Evolutionary conservation across 35 echinoderm and acorn worm species (phyloP).

Genomic region (Stichopus chloronotus): DNA sequence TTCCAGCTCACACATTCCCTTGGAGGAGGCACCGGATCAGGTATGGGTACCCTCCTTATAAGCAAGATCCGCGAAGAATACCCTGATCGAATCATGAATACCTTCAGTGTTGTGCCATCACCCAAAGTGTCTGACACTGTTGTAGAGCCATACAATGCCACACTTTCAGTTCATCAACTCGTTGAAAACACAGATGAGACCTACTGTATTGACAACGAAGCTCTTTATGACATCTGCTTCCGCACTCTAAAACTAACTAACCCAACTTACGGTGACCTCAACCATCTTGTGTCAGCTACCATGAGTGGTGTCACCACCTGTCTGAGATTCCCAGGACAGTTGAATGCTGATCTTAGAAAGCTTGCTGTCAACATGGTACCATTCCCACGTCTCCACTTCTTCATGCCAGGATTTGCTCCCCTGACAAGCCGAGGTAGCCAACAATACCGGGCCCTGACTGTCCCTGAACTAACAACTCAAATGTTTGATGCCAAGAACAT

Average conservation of each 20-base stretch:
- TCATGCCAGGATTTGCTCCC: slow-evolving; percentile 92
- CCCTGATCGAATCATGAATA: slow-evolving; percentile 52
- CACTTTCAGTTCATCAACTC: slow-evolving; percentile 92
- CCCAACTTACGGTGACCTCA: slow-evolving; percentile 72
- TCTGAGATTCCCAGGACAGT: too few species aligned
- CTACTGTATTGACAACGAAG: too few species aligned
- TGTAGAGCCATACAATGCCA: slow-evolving; percentile 96
- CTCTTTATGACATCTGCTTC: slow-evolving; percentile 92
- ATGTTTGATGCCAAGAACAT: slow-evolving; percentile 98
- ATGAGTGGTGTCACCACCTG: too few species aligned
- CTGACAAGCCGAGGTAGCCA: slow-evolving; percentile 84
- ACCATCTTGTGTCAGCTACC: too few species aligned
- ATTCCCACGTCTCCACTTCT: slow-evolving; percentile 90
- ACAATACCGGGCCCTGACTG: too few species aligned
- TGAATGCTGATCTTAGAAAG: slow-evolving; percentile 42
- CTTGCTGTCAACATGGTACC: too few species aligned
- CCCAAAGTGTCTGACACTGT: slow-evolving; percentile 99
- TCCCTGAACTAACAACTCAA: slow-evolving; percentile 84
- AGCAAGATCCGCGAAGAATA: slow-evolving; percentile 62
- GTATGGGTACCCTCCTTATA: slow-evolving; percentile 80
- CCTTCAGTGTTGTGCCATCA: slow-evolving; percentile 91
- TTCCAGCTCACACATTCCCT: slow-evolving; percentile 97
- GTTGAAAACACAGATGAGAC: too few species aligned
- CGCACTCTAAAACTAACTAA: slow-evolving; percentile 83
- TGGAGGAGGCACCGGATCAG: slow-evolving; percentile 95